Evolutionary conservation across 2,113 vertebrate species (phyloP).

Genomic region (Strigops habroptila): DNA sequence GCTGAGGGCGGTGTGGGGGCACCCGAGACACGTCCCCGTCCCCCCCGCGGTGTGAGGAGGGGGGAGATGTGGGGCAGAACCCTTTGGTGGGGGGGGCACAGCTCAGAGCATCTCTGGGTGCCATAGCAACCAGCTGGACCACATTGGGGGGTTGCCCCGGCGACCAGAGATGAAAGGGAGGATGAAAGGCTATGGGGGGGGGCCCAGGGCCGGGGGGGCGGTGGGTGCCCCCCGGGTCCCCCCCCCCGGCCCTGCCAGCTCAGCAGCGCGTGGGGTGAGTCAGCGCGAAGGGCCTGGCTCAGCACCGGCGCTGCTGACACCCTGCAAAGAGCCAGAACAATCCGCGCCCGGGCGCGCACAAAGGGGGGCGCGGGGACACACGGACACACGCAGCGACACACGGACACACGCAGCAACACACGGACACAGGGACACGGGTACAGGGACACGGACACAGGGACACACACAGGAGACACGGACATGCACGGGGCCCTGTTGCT

Average conservation of each 20-base stretch:
- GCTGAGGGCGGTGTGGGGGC: accelerated
- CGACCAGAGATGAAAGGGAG: background rate
- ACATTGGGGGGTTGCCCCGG: background rate
- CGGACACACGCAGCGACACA: background rate
- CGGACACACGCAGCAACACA: background rate
- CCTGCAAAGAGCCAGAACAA: conserved; percentile 68
- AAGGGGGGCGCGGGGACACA: background rate
- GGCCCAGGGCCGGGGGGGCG: too few relatives aligned
- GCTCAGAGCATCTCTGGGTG: background rate
- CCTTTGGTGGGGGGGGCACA: background rate
- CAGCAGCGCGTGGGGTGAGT: conserved; percentile 12
- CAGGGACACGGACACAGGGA: background rate
- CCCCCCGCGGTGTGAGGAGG: background rate
- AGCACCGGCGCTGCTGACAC: conserved; percentile 63
- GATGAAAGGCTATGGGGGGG: background rate
- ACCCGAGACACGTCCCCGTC: background rate
- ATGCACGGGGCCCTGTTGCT: too few relatives aligned
- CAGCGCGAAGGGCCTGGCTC: conserved; percentile 36
- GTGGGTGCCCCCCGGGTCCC: background rate
- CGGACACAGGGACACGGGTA: background rate
- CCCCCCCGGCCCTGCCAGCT: background rate
- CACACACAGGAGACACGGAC: too few relatives aligned
- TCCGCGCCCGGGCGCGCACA: background rate
- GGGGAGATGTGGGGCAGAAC: background rate
- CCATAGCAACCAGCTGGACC: background rate